Percentiles rank a stretch among this genome's conserved stretches.
phyloP scores from a whole-genome alignment of 2,797 vertebrate genomes.

The Takifugu rubripes region DNA sequence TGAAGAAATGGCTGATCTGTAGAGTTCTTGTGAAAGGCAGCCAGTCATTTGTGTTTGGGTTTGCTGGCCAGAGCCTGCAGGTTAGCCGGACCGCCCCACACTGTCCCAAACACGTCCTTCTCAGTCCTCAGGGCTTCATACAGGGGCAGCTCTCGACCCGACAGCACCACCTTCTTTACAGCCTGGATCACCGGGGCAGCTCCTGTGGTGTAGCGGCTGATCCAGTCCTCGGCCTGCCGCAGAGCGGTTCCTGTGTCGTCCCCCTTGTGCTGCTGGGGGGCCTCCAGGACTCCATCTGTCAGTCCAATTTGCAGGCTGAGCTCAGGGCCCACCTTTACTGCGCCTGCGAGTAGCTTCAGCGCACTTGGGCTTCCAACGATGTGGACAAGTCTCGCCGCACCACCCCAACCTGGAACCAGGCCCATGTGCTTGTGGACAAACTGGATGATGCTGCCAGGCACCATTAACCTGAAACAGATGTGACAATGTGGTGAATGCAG shows the following conservation, averaged over 20 bases:
- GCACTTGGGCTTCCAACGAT: slow-evolving; percentile 81
- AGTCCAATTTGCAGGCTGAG: slow-evolving; percentile 78
- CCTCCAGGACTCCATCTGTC: slow-evolving; percentile 73
- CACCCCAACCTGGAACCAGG: slow-evolving; percentile 94
- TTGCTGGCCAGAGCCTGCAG: slow-evolving; percentile 81
- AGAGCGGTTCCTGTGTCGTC: slow-evolving; percentile 39
- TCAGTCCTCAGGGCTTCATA: slow-evolving; percentile 84
- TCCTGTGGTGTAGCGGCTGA: slow-evolving; percentile 75
- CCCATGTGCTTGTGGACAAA: slow-evolving; percentile 97
- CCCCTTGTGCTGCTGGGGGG: slow-evolving; percentile 6
- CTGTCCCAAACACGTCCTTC: slow-evolving; percentile 83
- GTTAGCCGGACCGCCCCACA: slow-evolving; percentile 91
- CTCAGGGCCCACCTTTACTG: slow-evolving; percentile 72
- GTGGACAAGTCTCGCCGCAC: slow-evolving; percentile 79
- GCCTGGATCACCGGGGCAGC: slow-evolving; percentile 80
- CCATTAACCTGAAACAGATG: slow-evolving; percentile 82
- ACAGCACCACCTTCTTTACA: slow-evolving; percentile 82
- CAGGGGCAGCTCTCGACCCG: slow-evolving; percentile 83
- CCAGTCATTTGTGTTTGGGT: slow-evolving; percentile 81
- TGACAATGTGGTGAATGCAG: not conserved
- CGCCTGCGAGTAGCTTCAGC: slow-evolving; percentile 81
- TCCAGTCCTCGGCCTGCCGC: slow-evolving; percentile 79
- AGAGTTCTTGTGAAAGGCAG: not conserved
- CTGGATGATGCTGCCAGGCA: slow-evolving; percentile 83
- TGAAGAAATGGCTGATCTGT: not conserved